Conservation (phyloP, 2,888 invertebrate species). For the Dynastes grantii region DNA sequence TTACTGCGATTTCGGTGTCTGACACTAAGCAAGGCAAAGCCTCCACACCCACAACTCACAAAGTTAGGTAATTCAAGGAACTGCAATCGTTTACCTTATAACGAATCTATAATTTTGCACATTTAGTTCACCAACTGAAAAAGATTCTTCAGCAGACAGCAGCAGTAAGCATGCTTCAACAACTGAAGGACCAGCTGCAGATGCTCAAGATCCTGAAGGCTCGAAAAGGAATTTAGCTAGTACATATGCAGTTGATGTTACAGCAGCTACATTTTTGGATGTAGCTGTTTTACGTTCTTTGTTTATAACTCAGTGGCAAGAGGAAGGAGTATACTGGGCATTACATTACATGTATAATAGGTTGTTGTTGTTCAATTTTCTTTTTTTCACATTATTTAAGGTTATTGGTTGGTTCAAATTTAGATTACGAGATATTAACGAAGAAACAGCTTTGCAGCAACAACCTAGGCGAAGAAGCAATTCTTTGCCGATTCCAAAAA, state of each 20-base stretch:
- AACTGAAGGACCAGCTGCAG: constrained; percentile 60
- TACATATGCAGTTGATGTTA: constrained; percentile 73
- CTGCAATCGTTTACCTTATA: neutral
- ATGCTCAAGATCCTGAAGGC: constrained; percentile 57
- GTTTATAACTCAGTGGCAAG: constrained; percentile 97
- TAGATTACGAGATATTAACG: constrained; percentile 90
- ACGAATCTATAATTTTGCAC: neutral
- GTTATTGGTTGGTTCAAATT: constrained; percentile 52
- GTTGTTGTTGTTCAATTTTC: constrained; percentile 69
- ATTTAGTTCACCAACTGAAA: constrained; percentile 79
- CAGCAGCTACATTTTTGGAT: constrained; percentile 95
- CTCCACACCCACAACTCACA: constrained; percentile 73
- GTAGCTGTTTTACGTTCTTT: constrained; percentile 96
- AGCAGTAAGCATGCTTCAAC: constrained; percentile 69
- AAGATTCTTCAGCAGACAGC: constrained; percentile 84
- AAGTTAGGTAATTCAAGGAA: constrained; percentile 73
- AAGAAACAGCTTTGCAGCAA: constrained; percentile 84
- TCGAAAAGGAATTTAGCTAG: constrained; percentile 58
- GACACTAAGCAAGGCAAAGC: constrained; percentile 70
- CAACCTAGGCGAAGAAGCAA: constrained; percentile 91
- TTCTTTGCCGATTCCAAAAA: constrained; percentile 94
- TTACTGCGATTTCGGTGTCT: constrained; percentile 69
- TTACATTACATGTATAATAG: constrained; percentile 92
- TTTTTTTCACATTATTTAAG: neutral
- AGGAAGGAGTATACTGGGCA: constrained; percentile 98